These are phyloP conservation scores for Eumeta japonica DNA, from an alignment of 1,140 invertebrate species.

Conservation along the genomic window DNA sequence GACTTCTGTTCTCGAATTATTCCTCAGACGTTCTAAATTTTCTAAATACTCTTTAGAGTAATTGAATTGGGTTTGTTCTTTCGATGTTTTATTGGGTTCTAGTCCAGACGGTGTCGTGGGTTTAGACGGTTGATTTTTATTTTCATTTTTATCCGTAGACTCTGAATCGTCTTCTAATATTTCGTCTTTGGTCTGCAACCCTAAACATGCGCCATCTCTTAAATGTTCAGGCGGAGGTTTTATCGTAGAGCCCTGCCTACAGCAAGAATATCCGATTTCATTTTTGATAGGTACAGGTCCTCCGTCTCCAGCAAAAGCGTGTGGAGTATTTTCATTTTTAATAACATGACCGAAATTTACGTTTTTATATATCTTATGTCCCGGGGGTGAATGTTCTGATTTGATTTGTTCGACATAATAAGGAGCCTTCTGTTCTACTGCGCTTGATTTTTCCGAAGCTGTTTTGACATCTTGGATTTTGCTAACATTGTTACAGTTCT, in stretches of 20 bases:
- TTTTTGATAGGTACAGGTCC: constrained; percentile 62
- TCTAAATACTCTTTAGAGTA: constrained; percentile 61
- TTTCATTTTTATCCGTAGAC: constrained; percentile 33
- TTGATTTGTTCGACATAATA: constrained; percentile 57
- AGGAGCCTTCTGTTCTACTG: constrained; percentile 34
- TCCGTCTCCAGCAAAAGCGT: constrained; percentile 66
- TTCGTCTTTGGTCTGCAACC: constrained; percentile 71
- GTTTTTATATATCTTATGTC: constrained; percentile 56
- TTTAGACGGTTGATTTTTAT: constrained; percentile 31
- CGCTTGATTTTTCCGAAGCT: constrained; percentile 14
- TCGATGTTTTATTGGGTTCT: constrained; percentile 34
- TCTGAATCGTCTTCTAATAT: constrained; percentile 59
- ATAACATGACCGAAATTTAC: constrained; percentile 36
- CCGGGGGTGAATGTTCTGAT: constrained; percentile 54
- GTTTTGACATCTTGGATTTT: constrained; percentile 20
- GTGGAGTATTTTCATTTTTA: constrained; percentile 50
- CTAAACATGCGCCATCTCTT: constrained; percentile 69
- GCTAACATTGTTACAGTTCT: constrained; percentile 20
- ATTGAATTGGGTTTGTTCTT: constrained; percentile 53
- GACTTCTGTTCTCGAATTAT: constrained; percentile 74
- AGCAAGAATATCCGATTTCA: constrained; percentile 66
- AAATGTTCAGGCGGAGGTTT: constrained; percentile 70
- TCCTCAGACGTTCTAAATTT: constrained; percentile 65
- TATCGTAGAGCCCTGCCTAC: constrained; percentile 67
- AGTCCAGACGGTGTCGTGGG: constrained; percentile 23